phyloP scores from a whole-genome alignment of 1,140 invertebrate species.

The Cotesia chilonis region DNA sequence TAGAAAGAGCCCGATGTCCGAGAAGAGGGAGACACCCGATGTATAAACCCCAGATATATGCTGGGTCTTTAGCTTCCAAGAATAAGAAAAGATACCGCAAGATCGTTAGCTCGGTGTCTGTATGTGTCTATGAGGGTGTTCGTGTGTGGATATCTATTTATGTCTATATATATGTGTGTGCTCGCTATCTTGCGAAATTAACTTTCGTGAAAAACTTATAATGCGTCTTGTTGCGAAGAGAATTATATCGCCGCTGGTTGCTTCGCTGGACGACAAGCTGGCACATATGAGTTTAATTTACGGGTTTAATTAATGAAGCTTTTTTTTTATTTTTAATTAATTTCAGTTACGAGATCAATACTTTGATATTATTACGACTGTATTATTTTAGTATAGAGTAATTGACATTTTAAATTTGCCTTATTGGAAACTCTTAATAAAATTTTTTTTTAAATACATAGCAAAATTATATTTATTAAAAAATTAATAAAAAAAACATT shows the following conservation, averaged over 20 bases:
- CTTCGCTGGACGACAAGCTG: slow-evolving; percentile 30
- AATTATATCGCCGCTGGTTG: background rate
- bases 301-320: slow-evolving; percentile 24
- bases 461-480: no score
- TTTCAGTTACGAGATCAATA: background rate
- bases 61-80: background rate
- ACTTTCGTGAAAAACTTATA: slow-evolving; percentile 57
- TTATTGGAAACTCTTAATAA: no score
- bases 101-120: background rate
- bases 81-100: slow-evolving; percentile 18
- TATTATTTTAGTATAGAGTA: no score
- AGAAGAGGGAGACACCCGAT: background rate
- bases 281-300: slow-evolving; percentile 23
- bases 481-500: no score
- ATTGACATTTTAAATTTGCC: no score
- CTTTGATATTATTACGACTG: no score
- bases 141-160: slow-evolving; percentile 26
- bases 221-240: slow-evolving; percentile 53
- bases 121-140: background rate
- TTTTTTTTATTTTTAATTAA: background rate
- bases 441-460: no score
- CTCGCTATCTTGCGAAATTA: slow-evolving; percentile 48
- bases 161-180: slow-evolving; percentile 38
- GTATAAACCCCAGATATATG: background rate
- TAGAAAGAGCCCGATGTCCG: background rate